Conservation (phyloP, 1,140 invertebrate species). For the Schlechtendalia chinensis region DNA sequence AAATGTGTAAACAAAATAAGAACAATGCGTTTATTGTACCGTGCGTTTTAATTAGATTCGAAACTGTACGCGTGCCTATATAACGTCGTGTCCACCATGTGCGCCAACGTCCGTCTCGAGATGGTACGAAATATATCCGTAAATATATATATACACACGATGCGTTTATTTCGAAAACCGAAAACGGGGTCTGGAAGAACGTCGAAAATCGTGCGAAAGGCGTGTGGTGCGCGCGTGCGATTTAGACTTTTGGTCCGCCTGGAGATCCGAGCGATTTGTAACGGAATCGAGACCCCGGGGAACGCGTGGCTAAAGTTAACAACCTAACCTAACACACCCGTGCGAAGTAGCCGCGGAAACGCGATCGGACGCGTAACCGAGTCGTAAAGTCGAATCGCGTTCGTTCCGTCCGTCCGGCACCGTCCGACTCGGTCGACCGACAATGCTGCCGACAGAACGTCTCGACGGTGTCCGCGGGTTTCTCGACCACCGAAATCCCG, state of each 20-base stretch:
- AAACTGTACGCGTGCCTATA: neutral
- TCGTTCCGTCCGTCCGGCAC: too few species aligned
- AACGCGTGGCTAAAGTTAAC: too few species aligned
- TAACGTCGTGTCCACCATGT: too few species aligned
- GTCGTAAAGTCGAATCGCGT: neutral
- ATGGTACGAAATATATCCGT: too few species aligned
- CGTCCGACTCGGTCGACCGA: too few species aligned
- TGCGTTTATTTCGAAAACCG: constrained; percentile 5
- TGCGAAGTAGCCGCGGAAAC: neutral
- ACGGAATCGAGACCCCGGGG: neutral
- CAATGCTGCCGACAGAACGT: too few species aligned
- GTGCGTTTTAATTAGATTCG: neutral
- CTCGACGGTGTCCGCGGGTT: too few species aligned
- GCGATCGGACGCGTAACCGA: neutral
- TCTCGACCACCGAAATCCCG: neutral
- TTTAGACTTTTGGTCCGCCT: too few species aligned
- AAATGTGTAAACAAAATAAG: neutral
- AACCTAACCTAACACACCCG: neutral
- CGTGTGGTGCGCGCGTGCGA: too few species aligned
- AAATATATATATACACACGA: neutral
- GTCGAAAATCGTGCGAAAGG: too few species aligned
- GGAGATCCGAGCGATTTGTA: too few species aligned
- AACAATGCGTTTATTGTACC: constrained; percentile 12
- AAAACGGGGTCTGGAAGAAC: too few species aligned
- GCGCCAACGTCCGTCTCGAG: neutral